Evolutionary conservation across 2,797 vertebrate genomes (phyloP), one percentile per base, ranked within the genome.

Genomic region (Sardinella longiceps): DNA sequence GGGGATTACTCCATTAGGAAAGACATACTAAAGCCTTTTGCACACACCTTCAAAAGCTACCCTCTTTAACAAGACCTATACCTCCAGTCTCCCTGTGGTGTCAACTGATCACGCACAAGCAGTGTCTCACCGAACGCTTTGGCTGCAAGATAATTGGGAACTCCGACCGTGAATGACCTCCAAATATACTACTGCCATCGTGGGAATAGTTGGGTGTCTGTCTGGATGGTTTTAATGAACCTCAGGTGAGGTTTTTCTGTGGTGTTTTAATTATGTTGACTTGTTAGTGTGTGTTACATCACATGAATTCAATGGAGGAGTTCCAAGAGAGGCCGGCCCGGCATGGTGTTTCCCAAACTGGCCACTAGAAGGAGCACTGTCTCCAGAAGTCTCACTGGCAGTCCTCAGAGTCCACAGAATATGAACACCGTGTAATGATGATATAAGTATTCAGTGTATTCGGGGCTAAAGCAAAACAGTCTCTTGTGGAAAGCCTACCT

Each of bases 171-270:
- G 33, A 23, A 33, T 77, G 70, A 43, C 70, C 70, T 77, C 70
- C 39, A 39, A 23, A 23, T 43, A 20, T 1, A 77, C 37, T 77
- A 2, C 33, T 43, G 70, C 33, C 70, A 43, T 37, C 70, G 23
- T 1, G 70, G 70, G 15, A 77, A 77, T 37, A 77, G 70, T 77
- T 77, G 70, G 70, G 37, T 43, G 70, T 77, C 20, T 77, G 70
- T 43, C 20, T 43, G 5, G 33, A 7, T 37, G 43, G 18, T 77
- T 74, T 74, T 77, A 77, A 77, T 77, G 70, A 77, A 77, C 33
- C 70, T 77, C 70, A 77, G 70, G 70, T 77, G 70, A 77, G 70
- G 37, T 18, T 77, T 77, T 48, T 48, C 46, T 77, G 70, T 33
- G 14, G 5, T 5, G 37, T 77, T 77, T 77, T 77, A 77, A 77